Base-by-base conservation (phyloP, 2,797 vertebrate genomes). In the Propithecus deckenii region DNA sequence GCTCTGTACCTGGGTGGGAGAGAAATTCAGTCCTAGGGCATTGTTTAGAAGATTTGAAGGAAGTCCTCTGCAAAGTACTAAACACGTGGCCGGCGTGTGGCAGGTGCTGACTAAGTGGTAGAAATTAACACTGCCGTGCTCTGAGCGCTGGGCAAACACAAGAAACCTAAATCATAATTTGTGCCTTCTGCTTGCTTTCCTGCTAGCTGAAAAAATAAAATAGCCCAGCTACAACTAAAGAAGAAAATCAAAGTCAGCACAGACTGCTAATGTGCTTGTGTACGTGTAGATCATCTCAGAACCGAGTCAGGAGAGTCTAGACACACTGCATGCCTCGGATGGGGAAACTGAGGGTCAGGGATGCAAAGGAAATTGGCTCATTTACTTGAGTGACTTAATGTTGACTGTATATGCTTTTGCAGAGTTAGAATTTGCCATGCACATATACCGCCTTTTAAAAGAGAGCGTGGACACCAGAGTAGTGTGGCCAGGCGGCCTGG, bases 381-480 rank as follows among this genome's bases (percentile, higher is more conserved):
- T 41, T 55, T 72, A 50, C 57, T 30, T 83, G 61, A 22, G 28
- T 57, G 30, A 81, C 78, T 96, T 75, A 28, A 59, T 52, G 63
- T 75, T 75, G 41, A 59, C 50, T 30, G 7, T 3, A 1, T 20
- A 41, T 7, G 20, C 18, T 46, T 89, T 14, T 20, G 50, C 18
- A 3, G 7, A 17, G 17, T 43, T 86, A 83, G 67, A 43, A 78
- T 79, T 72, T 46, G 17, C 35, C 6, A 7, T 2, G 0, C 20
- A 28, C n/a, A 20, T 38, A 23, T 4, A 8, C 15, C 14, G 6
- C 43, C 22, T 89, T 87, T 55, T 65, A 67, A 76, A 83, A 57
- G 38, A 85, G 8, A 75, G 6, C 11, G 1, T 20, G 25, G 46
- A 9, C 10, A 0, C 18, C 30, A 46, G 38, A 30, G 69, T 1